A percentile compares a stretch with the other conserved stretches of the same genome.
Evolutionary conservation across 2,888 invertebrate species (phyloP).

Genomic region (Metopia argyrocephala): DNA sequence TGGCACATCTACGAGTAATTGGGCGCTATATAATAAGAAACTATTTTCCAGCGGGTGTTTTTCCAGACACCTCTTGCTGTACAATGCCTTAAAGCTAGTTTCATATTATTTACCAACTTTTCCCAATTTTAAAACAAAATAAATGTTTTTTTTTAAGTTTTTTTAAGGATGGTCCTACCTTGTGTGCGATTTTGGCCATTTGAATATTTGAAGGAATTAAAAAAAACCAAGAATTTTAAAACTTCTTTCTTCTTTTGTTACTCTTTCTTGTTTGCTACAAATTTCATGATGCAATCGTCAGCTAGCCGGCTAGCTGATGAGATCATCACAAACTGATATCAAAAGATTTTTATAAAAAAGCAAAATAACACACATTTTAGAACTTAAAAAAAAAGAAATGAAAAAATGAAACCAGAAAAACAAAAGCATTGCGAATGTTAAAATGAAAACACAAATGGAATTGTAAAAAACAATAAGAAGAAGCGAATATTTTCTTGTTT

Average conservation of each 20-base stretch:
- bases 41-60: no score
- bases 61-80: no score
- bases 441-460: background rate
- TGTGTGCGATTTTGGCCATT: slow-evolving; percentile 14
- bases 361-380: background rate
- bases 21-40: no score
- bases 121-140: no score
- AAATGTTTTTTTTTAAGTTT: no score
- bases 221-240: slow-evolving; percentile 31
- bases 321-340: slow-evolving; percentile 54
- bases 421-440: slow-evolving; percentile 43
- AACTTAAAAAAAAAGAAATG: slow-evolving; percentile 2
- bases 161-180: background rate
- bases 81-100: no score
- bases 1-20: no score
- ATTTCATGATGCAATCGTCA: slow-evolving; percentile 59
- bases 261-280: slow-evolving; percentile 21
- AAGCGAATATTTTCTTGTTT: background rate
- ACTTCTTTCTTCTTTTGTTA: background rate
- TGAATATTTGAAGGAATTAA: background rate
- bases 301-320: slow-evolving; percentile 33
- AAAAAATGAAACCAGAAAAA: slow-evolving; percentile 30
- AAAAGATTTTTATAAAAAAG: slow-evolving; percentile 21
- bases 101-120: no score
- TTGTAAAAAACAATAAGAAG: slow-evolving; percentile 19